Conservation (phyloP, 2,888 invertebrate genomes). For the Sminthurinus aureus region DNA sequence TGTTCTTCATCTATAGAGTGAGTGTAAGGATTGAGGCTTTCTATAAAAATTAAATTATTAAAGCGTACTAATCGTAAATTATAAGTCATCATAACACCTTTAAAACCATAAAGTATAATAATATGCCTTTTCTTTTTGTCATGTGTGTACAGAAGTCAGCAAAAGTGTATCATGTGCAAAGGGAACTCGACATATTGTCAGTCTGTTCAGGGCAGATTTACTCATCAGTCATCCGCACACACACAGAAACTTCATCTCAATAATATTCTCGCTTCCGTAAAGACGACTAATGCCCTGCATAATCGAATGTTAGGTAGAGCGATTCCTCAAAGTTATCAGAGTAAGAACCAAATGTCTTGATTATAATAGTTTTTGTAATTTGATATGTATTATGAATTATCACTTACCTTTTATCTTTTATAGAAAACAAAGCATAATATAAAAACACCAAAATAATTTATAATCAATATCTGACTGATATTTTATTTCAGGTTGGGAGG, state of each 20-base stretch:
- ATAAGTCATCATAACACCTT: too few species aligned
- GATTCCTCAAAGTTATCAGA: constrained; percentile 4
- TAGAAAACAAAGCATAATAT: background rate
- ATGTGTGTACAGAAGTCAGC: background rate
- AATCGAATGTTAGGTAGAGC: background rate
- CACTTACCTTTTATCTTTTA: background rate
- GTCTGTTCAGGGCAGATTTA: constrained; percentile 21
- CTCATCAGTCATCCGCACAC: background rate
- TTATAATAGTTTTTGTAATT: too few species aligned
- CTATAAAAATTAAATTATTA: background rate
- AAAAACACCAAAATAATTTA: background rate
- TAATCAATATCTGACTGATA: background rate
- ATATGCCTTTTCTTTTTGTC: background rate
- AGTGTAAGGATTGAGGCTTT: background rate
- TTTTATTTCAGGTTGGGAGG: background rate
- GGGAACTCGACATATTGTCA: constrained; percentile 29
- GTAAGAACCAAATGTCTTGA: background rate
- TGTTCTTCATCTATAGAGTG: constrained; percentile 19
- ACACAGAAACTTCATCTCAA: constrained; percentile 32
- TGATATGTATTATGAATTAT: too few species aligned
- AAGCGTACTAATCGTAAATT: background rate
- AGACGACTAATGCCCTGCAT: background rate
- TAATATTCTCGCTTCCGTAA: constrained; percentile 8
- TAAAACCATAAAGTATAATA: too few species aligned
- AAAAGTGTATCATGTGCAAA: constrained; percentile 26